Base-by-base conservation (phyloP, 2,888 invertebrate species). In the Caenorhabditis afra region DNA sequence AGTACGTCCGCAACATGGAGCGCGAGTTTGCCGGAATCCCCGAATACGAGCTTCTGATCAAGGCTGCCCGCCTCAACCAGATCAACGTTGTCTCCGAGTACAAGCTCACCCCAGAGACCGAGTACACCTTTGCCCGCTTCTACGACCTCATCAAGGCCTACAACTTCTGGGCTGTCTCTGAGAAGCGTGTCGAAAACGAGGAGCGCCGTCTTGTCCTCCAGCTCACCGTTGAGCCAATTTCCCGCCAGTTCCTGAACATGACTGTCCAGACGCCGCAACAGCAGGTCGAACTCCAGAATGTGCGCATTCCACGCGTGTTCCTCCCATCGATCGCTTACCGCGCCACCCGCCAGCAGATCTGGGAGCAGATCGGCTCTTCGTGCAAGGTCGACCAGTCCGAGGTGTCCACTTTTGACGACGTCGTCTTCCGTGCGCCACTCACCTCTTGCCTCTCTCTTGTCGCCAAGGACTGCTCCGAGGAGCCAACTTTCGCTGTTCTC, bases 401-500 rank as follows among this genome's bases (percentile, higher is more conserved):
- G 64, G 75, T 90, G 39, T 59, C 73, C 76, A 90, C 90, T 41
- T 90, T 90, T 82, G 91, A 91, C 81, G 82, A 85, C 29, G 84
- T 87, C 35, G 64, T 64, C 75, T 88, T 82, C 83, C 80, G 83
- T 39, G 87, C 85, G 49, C 87, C 89, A 49, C 73, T 89, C 62
- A 84, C 86, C 70, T 84, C 78, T 55, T 91, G 91, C 87, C 90
- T 88, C 82, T 88, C 90, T 58, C 87, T 92, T 29, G 64, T 91
- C 70, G 90, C 90, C 81, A 91, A 91, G 86, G 91, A 91, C 84
- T 91, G 91, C 85, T 89, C 90, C 22, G 83, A 87, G 29, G 52
- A 84, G 65, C 84, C 88, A 68, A 85, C 86, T 59, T 89, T 91
- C 80, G 91, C 90, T 71, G 90, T 91, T 47, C 83, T 91, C 39